Conservation (phyloP, 2,888 invertebrate species). For the Eupithecia inturbata region DNA sequence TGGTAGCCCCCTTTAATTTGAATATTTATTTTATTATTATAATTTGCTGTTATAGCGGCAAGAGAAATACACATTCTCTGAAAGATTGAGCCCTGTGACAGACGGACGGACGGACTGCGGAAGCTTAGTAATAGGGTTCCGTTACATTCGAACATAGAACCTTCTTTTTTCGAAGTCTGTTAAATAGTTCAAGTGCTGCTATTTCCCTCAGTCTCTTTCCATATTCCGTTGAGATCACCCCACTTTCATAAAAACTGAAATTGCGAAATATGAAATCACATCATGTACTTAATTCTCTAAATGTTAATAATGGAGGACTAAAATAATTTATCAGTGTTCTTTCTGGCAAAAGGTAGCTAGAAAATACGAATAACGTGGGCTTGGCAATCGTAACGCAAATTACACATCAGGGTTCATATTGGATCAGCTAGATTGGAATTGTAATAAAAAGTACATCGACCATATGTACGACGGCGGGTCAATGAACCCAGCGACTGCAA, state of each 20-base stretch:
- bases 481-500: conserved; percentile 49
- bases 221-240: not conserved
- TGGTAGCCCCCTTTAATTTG: too few species aligned
- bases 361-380: conserved; percentile 24
- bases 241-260: not conserved
- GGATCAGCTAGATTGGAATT: conserved; percentile 38
- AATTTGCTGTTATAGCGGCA: too few species aligned
- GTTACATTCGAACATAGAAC: not conserved
- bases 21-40: too few species aligned
- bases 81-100: too few species aligned
- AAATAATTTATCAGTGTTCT: not conserved
- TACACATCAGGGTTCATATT: conserved; percentile 36
- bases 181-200: not conserved
- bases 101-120: too few species aligned
- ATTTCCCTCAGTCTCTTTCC: not conserved
- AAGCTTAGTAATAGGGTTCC: too few species aligned
- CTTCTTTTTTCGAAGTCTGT: too few species aligned
- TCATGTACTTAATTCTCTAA: not conserved
- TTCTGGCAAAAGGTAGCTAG: not conserved
- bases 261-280: not conserved
- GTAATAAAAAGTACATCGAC: conserved; percentile 42
- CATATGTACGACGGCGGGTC: conserved; percentile 45
- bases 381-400: conserved; percentile 42
- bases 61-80: too few species aligned
- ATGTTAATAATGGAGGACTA: not conserved